These are phyloP conservation scores for Aegypius monachus DNA, from an alignment of 2,113 vertebrate species.

Conservation along the genomic window DNA sequence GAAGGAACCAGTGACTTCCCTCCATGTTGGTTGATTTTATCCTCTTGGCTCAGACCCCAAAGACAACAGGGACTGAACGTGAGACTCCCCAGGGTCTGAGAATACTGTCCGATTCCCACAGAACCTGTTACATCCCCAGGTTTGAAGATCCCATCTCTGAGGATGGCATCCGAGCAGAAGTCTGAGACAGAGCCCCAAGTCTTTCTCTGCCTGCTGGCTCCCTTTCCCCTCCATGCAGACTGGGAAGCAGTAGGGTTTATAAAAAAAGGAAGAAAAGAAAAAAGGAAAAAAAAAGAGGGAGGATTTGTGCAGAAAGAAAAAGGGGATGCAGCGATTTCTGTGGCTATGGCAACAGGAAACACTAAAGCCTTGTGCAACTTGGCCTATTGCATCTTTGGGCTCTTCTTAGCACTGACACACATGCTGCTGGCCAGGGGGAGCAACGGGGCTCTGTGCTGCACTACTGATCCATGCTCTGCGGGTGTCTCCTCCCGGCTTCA, in stretches of 20 bases:
- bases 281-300: accelerated
- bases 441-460: background rate
- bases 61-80: background rate
- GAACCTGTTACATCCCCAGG: background rate
- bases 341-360: background rate
- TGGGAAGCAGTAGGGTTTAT: background rate
- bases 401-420: background rate
- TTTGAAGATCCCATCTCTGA: background rate
- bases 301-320: background rate
- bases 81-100: background rate
- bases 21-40: background rate
- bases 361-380: conserved; percentile 7
- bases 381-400: background rate
- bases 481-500: background rate
- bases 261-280: too few relatives aligned
- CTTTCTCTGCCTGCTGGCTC: background rate
- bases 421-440: background rate
- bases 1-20: background rate
- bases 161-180: background rate
- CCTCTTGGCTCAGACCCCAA: background rate
- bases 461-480: background rate
- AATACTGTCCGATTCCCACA: background rate
- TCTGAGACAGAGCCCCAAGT: background rate
- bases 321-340: background rate
- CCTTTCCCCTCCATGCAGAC: background rate